Evolutionary conservation across 2,888 invertebrate genomes (phyloP), one percentile per base, ranked within the genome.

Genomic region (Meloe dianella): DNA sequence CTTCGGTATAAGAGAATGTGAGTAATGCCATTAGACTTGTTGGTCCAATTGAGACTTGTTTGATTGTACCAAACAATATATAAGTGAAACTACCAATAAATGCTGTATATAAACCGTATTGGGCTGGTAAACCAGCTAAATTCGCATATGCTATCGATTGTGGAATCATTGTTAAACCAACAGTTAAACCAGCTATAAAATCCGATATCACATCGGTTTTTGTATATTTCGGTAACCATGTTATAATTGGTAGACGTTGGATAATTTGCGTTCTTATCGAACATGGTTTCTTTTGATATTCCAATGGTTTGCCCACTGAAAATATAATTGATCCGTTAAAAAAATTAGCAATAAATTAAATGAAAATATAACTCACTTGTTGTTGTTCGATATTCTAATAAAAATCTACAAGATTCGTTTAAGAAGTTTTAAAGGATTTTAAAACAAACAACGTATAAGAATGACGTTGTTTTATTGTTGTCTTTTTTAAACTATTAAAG

Each of bases 141-240:
- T 92, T 86, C 41, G 96, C 96, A 83, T 96, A 96, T 14, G 96
- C 97, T 76, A 97, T 92, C 75, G 95, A 94, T 85, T 96, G 96
- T 6, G 97, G 97, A 76, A 97, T 95, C 80, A 97, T 91, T 5
- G 96, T 97, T 62, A 97, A 85, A 0, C 96, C 96, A 10, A 97
- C 88, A 1, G 97, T 95, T 59, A 96, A 80, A 41, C 97, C 97
- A 14, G 96, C 96, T 73, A 97, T 92, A 62, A 93, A 78, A 85
- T 97, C 97, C 4, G 93, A 90, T 64, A 92, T 82, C 0, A 92
- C 90, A 71, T 89, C 87, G 70, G 88, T 85, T 73, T 89, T 88
- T 64, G 87, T 87, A 84, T 95, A 95, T 63, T 83, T 84, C 24
- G 89, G 87, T 69, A 92, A 85, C 94, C 93, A 93, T 75, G 84